A percentile compares a stretch with the other conserved stretches of the same genome.
Conservation (phyloP, 1,140 invertebrate genomes). For the Hypsibius dujardini region DNA sequence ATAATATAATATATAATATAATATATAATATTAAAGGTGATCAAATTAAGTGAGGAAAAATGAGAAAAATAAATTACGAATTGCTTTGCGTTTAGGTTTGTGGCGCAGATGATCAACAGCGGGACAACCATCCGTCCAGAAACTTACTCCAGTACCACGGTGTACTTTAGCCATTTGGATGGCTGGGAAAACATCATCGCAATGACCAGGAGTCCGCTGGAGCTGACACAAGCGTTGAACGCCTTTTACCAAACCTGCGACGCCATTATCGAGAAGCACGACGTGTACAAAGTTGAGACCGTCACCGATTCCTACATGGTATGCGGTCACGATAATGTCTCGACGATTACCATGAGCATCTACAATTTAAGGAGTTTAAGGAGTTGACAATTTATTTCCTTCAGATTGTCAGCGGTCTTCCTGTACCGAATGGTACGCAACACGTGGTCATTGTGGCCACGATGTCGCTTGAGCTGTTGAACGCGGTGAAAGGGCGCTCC, state of each 20-base stretch:
- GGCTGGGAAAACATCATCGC: background rate
- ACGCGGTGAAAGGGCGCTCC: background rate
- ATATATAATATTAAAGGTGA: slow-evolving; percentile 1
- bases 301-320: slow-evolving; percentile 32
- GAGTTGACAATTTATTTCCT: no score
- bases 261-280: slow-evolving; percentile 29
- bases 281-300: slow-evolving; percentile 32
- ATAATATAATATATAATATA: background rate
- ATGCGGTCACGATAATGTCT: background rate
- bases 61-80: background rate
- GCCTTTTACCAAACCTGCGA: slow-evolving; percentile 26
- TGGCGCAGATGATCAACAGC: background rate
- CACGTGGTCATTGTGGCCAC: background rate
- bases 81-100: background rate
- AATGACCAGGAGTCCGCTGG: background rate
- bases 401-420: background rate
- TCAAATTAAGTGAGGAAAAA: background rate
- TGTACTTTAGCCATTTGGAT: background rate
- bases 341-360: background rate
- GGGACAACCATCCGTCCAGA: background rate
- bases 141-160: background rate
- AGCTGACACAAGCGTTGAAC: background rate
- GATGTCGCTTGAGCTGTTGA: background rate
- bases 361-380: no score
- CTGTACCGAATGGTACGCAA: background rate